These are phyloP conservation scores for Limnephilus rhombicus DNA, from an alignment of 2,888 invertebrate species.

Conservation along the genomic window DNA sequence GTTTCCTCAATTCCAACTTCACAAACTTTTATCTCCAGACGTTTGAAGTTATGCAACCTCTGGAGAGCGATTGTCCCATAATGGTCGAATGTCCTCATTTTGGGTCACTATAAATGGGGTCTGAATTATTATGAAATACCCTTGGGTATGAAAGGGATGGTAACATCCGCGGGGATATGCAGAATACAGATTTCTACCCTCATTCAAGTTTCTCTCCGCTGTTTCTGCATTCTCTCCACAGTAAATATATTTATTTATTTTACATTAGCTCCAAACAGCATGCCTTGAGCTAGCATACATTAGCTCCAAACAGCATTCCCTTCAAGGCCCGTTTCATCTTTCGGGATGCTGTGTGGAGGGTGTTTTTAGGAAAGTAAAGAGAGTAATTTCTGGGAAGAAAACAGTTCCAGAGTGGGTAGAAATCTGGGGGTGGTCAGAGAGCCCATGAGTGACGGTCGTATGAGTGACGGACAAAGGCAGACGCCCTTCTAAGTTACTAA, in stretches of 20 bases:
- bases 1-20: not conserved
- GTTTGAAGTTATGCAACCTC: not conserved
- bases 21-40: not conserved
- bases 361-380: too few relatives aligned
- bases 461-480: too few relatives aligned
- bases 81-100: not conserved
- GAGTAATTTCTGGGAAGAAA: too few relatives aligned
- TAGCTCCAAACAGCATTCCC: too few relatives aligned
- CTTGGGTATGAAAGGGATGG: not conserved
- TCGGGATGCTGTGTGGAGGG: too few relatives aligned
- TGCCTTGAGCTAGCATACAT: too few relatives aligned
- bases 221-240: not conserved
- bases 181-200: not conserved
- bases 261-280: too few relatives aligned
- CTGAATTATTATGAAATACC: not conserved
- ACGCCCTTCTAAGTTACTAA: too few relatives aligned
- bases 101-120: not conserved
- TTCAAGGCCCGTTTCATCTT: too few relatives aligned
- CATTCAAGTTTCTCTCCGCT: not conserved
- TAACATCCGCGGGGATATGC: not conserved
- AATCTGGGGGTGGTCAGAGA: too few relatives aligned
- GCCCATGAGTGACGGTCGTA: too few relatives aligned
- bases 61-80: not conserved
- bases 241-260: not conserved
- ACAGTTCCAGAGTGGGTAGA: too few relatives aligned